Base-by-base conservation (phyloP, 2,888 invertebrate genomes). In the Taphrorychus bicolor region DNA sequence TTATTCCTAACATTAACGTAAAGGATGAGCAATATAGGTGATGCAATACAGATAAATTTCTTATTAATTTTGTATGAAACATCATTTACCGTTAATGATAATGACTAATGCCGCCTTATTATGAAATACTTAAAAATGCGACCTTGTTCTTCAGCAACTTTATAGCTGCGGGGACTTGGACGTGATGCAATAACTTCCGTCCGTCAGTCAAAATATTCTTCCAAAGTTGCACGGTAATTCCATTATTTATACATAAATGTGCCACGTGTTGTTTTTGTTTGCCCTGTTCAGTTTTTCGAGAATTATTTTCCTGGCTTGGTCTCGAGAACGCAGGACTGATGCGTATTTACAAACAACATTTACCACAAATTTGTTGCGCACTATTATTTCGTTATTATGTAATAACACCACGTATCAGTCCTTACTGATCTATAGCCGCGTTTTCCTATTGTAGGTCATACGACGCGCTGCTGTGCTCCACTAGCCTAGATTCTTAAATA, bases 401-500 rank as follows among this genome's bases (percentile, higher is more conserved):
- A 69, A 69, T 60, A 42, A 16, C 14, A 54, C 32, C 17, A 11
- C 57, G 59, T 63, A 68, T 68, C 54, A 56, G 3, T 63, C 63
- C 54, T 59, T 63, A 51, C 63, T 66, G 66, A 66, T 70, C 51
- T 70, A 69, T 65, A 70, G 59, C 59, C 59, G 67, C 57, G 67
- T 54, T 64, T 68, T 66, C 23, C 59, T 68, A 51, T 71, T 71
- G 66, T 71, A 71, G 69, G 71, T 71, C 71, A 62, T 52, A 56
- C 69, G 61, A 53, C 66, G 70, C 49, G 64, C 54, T 61, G 53
- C 45, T 14, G 51, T 52, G 71, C 59, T 71, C 71, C 51, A 71
- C 69, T 71, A 71, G 71, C 71, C 71, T 69, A 71, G 63, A 66
- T 71, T 66, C 56, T 58, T 53, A 66, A 69, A 69, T n/a, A n/a